Evolutionary conservation across 2,888 invertebrate species (phyloP), one percentile per base, ranked within the genome.

Genomic region (Dynastes maya): DNA sequence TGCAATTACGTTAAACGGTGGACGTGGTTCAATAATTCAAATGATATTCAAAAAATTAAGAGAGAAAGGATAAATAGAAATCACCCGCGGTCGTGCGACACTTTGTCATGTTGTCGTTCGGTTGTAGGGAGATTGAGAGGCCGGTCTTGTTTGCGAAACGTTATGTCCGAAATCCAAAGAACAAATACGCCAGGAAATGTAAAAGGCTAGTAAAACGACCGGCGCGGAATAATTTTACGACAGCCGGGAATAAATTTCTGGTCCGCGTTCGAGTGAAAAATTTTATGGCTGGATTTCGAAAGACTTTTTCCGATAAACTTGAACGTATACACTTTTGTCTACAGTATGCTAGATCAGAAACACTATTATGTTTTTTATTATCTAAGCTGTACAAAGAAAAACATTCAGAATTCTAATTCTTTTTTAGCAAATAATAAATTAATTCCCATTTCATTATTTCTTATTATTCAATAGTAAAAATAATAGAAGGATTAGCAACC

Each of bases 131-230:
- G 29, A 37, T 40, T 40, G 45, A 40, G 45, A 22, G 16, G 58
- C 61, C 61, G 61, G 22, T 45, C 40, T 61, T 74, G 72, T 74
- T 74, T 74, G 72, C 61, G 61, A 74, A 74, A 74, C 61, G 72
- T 74, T 74, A 74, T 74, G 61, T 74, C 72, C 72, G 72, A 74
- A 74, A 74, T 74, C 72, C 72, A 40, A 74, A 61, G 72, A 74
- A 74, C 72, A 74, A 74, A 74, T 74, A 74, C 72, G 72, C 72
- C 72, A 45, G 72, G 61, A 74, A 74, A 74, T 74, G 72, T 74
- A 74, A 74, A 74, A 74, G 72, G 72, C 72, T 74, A 74, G 72
- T 74, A 74, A 74, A 74, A 61, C 72, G 72, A 74, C 61, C 72
- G 72, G 72, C 72, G 72, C 61, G 72, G 72, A 74, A 61, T 74